phyloP scores from a whole-genome alignment of 2,797 vertebrate genomes.

The Mus minutoides region DNA sequence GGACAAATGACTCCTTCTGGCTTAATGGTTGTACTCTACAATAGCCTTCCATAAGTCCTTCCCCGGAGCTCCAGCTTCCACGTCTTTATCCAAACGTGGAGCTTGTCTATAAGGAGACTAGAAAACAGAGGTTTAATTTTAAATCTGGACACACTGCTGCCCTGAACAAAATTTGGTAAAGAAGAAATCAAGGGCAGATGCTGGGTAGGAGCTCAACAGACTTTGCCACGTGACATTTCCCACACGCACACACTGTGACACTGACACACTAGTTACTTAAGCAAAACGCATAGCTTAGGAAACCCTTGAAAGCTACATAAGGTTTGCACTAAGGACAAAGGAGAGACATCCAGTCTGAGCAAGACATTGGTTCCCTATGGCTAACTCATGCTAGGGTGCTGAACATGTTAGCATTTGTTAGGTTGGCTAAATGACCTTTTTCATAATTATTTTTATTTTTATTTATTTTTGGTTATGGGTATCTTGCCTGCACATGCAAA shows the following conservation, averaged over 20 bases:
- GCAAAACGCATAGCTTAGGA: neutral
- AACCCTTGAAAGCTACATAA: neutral
- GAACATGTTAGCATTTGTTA: neutral
- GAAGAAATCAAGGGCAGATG: neutral
- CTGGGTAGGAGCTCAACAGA: neutral
- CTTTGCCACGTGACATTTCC: neutral
- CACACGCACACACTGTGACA: neutral
- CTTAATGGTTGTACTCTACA: neutral
- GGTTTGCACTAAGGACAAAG: neutral
- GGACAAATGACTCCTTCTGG: neutral
- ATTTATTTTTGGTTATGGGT: neutral
- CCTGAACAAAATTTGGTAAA: constrained; percentile 5
- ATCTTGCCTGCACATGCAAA: neutral
- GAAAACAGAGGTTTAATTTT: constrained; percentile 6
- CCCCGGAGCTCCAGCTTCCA: neutral
- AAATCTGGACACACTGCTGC: neutral
- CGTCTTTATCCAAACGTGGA: neutral
- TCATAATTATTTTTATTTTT: neutral
- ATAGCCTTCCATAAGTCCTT: neutral
- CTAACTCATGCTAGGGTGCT: neutral
- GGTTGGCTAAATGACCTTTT: neutral
- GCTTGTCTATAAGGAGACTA: neutral
- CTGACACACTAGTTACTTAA: neutral
- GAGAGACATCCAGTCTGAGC: neutral
- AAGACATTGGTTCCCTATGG: neutral